These are phyloP conservation scores for Theonella swinhoei DNA, from an alignment of 37 sponge, comb jelly and placozoan genomes.

Conservation along the genomic window DNA sequence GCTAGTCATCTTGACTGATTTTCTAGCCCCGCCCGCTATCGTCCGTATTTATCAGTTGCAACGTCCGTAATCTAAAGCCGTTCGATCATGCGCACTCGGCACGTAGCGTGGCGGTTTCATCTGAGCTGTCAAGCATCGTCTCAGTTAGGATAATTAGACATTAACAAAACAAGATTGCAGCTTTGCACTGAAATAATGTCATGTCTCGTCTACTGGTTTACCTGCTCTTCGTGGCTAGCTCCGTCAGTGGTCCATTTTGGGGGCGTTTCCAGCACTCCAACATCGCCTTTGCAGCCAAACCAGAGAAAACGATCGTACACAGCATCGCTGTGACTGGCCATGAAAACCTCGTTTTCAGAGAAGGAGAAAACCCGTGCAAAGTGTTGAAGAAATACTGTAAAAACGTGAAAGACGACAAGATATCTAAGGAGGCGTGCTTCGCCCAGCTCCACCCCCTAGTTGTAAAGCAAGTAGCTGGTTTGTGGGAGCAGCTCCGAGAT, in stretches of 20 bases:
- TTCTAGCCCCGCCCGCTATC: too few relatives aligned
- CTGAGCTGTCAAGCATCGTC: too few relatives aligned
- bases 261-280: background rate
- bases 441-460: conserved; percentile 61
- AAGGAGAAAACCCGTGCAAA: conserved; percentile 79
- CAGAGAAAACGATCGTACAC: conserved; percentile 2
- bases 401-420: conserved; percentile 4
- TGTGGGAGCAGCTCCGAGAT: conserved; percentile 49
- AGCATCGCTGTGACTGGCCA: conserved; percentile 57
- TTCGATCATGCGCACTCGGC: too few relatives aligned
- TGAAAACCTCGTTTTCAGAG: conserved; percentile 53
- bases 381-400: conserved; percentile 81
- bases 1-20: background rate
- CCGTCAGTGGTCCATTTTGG: background rate
- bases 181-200: too few relatives aligned
- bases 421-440: conserved; percentile 65
- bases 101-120: too few relatives aligned
- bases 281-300: background rate
- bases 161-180: too few relatives aligned
- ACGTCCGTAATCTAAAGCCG: too few relatives aligned
- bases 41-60: too few relatives aligned
- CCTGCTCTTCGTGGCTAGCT: background rate
- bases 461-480: conserved; percentile 48
- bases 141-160: too few relatives aligned
- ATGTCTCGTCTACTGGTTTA: background rate